These are phyloP conservation scores for Nycticorax nycticorax DNA, from an alignment of 2,113 vertebrate species.

Conservation along the genomic window DNA sequence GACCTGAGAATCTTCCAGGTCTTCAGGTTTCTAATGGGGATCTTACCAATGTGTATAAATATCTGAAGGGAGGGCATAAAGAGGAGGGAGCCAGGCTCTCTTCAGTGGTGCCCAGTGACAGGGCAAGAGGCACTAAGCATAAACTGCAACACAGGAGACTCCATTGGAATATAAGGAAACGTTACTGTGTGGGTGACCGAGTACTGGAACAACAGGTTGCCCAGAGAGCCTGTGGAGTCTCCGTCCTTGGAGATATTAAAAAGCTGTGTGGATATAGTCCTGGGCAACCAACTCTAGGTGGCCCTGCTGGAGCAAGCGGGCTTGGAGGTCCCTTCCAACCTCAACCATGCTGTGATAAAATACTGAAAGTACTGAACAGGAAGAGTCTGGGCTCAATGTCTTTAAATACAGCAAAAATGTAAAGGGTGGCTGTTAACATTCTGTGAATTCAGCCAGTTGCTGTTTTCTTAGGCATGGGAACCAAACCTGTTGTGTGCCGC, in stretches of 20 bases:
- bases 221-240: not conserved
- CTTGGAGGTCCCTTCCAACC: not conserved
- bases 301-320: not conserved
- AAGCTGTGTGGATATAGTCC: not conserved
- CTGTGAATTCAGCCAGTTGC: not conserved
- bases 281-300: not conserved
- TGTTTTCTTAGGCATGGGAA: not conserved
- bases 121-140: not conserved
- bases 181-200: not conserved
- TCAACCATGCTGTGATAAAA: not conserved
- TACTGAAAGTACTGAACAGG: not conserved
- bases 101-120: not conserved
- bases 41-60: not conserved
- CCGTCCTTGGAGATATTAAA: not conserved
- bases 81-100: not conserved
- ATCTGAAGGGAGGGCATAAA: not conserved
- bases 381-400: not conserved
- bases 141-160: not conserved
- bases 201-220: not conserved
- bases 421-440: not conserved
- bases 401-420: not conserved
- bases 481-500: not conserved
- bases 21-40: not conserved
- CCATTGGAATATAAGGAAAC: not conserved
- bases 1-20: not conserved